A percentile compares a stretch with the other conserved stretches of the same genome.
phyloP scores from a whole-genome alignment of 2,113 vertebrate species.

The Empidonax traillii region DNA sequence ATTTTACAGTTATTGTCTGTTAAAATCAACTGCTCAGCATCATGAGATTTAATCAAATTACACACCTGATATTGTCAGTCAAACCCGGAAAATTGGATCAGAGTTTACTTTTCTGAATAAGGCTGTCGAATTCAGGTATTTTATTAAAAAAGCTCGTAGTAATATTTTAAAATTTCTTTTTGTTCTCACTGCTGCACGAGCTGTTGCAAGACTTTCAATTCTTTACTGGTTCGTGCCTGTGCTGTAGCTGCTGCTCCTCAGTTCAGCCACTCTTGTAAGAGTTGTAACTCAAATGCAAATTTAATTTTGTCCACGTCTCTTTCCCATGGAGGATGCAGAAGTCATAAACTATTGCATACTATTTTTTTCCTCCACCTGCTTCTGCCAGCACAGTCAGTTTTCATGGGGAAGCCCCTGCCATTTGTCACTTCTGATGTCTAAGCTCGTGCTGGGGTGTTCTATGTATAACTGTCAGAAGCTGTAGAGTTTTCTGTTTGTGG shows the following conservation, averaged over 20 bases:
- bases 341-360: neutral
- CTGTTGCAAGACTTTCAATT: constrained; percentile 11
- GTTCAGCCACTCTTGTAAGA: neutral
- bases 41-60: neutral
- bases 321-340: neutral
- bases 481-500: neutral
- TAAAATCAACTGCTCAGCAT: neutral
- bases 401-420: neutral
- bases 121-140: neutral
- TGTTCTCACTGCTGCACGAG: neutral
- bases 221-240: neutral
- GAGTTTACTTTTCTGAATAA: neutral
- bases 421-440: neutral
- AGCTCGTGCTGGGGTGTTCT: neutral
- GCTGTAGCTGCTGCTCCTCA: neutral
- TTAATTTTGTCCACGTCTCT: neutral
- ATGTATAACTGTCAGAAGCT: neutral
- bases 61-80: neutral
- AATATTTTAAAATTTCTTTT: neutral
- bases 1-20: neutral
- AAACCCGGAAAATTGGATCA: neutral
- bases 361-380: neutral
- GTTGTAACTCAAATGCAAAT: neutral
- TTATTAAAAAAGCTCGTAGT: constrained; percentile 6
- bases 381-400: neutral